Percentiles rank a stretch among this genome's conserved stretches.
Conservation (phyloP, 2,113 vertebrate genomes). For the Pluvialis apricaria region DNA sequence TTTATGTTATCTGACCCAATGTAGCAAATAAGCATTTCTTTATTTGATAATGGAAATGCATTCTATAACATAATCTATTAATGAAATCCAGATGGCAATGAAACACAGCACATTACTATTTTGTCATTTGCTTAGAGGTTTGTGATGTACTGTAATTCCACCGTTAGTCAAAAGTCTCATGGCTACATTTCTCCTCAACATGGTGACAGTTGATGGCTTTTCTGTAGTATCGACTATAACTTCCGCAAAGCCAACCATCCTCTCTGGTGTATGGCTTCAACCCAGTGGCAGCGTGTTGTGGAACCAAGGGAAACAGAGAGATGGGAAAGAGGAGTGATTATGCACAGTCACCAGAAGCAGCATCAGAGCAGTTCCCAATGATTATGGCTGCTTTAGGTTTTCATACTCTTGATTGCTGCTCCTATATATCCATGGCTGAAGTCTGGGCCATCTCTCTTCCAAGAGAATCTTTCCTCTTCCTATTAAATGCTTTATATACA, state of each 20-base stretch:
- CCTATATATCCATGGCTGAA: background rate
- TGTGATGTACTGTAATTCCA: conserved; percentile 15
- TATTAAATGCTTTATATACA: background rate
- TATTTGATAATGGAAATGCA: conserved; percentile 6
- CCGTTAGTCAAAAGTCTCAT: conserved; percentile 23
- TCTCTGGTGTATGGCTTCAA: background rate
- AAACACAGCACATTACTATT: background rate
- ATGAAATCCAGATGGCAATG: conserved; percentile 30
- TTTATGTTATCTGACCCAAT: background rate
- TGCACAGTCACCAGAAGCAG: background rate
- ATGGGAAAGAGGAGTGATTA: background rate
- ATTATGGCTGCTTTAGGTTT: background rate
- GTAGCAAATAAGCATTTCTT: conserved; percentile 26
- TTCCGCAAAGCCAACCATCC: background rate
- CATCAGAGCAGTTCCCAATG: background rate
- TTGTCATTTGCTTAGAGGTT: background rate
- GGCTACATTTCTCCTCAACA: background rate
- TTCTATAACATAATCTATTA: conserved; percentile 33
- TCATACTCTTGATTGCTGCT: background rate
- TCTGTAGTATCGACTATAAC: background rate
- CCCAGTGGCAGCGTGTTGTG: background rate
- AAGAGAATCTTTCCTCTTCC: background rate
- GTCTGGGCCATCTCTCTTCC: background rate
- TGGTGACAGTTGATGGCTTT: background rate
- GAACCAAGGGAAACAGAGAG: background rate